Base-by-base conservation (phyloP, 2,113 vertebrate species). In the Rhinoptilus africanus region DNA sequence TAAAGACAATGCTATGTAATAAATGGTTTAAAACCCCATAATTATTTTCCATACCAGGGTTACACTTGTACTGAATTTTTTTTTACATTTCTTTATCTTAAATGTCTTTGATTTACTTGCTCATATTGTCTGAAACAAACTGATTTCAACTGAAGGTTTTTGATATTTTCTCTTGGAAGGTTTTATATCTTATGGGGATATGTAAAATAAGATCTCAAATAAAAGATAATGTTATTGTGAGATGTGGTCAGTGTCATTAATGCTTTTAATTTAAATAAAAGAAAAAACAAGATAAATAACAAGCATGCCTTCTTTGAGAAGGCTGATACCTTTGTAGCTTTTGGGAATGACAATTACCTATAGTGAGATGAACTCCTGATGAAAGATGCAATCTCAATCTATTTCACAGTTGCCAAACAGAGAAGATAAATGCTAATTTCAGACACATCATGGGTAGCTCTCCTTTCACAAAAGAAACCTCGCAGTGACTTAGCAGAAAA, bases 121-220 rank as follows among this genome's bases (percentile, higher is more conserved):
- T 97, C 88, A 88, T 91, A 37, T 87, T 97, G 71, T 96, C 94
- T 97, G 95, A 94, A 97, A 97, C 91, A 97, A 97, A 96, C 72
- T 97, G 94, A 93, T 94, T 95, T 96, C 78, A 90, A 60, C 78
- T 71, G 83, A 96, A 96, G 41, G 85, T n/a, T 98, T 98, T 98
- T 98, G 96, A 97, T 98, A 98, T 97, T 97, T 98, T 98, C 92
- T 96, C 97, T 97, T 97, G 69, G 82, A 97, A 98, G 89, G 92
- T 98, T 98, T 98, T 98, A 80, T 98, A 98, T 98, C 93, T 98
- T 97, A 96, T 64, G 96, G 98, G 98, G 98, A 96, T 98, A 97
- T 98, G 97, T 98, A 98, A 98, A 98, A 97, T 97, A 98, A 97
- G 90, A 97, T 97, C 96, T 95, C 97, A 96, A 98, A 98, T 98